Conservation (phyloP, 1,140 invertebrate species). For the Portunus trituberculatus region DNA sequence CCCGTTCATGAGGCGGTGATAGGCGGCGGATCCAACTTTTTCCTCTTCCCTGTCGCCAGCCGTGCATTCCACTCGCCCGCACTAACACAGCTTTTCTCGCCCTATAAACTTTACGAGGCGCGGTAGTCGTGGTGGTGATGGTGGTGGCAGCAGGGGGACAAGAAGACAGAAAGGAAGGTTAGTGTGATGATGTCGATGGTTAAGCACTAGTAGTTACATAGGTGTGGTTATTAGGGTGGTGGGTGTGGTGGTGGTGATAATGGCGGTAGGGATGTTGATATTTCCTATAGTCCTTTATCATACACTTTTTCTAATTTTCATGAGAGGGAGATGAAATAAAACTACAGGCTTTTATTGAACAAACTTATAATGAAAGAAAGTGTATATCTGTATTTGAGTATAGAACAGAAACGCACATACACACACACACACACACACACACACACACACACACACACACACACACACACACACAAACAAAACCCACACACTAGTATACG, state of each 20-base stretch:
- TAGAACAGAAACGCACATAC: neutral
- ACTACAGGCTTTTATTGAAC: no score
- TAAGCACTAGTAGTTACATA: neutral
- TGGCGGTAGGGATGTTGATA: neutral
- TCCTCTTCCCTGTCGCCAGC: neutral
- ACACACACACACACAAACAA: constrained; percentile 44
- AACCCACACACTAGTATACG: neutral
- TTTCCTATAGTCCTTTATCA: neutral
- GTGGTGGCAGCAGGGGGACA: no score
- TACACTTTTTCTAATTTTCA: neutral
- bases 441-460: constrained; percentile 58
- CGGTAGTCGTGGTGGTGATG: neutral
- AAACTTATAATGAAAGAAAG: neutral
- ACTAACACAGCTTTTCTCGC: constrained; percentile 54
- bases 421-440: constrained; percentile 52
- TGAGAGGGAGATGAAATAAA: neutral
- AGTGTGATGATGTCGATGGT: no score
- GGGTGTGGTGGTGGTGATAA: neutral
- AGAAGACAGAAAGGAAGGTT: no score
- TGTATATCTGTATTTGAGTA: neutral
- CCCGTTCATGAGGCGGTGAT: neutral
- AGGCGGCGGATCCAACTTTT: constrained; percentile 9
- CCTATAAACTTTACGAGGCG: constrained; percentile 47
- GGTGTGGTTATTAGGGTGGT: neutral
- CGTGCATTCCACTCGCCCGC: constrained; percentile 28